Evolutionary conservation across 2,797 vertebrate genomes (phyloP).

Genomic region (Enteromius thamalakanensis): DNA sequence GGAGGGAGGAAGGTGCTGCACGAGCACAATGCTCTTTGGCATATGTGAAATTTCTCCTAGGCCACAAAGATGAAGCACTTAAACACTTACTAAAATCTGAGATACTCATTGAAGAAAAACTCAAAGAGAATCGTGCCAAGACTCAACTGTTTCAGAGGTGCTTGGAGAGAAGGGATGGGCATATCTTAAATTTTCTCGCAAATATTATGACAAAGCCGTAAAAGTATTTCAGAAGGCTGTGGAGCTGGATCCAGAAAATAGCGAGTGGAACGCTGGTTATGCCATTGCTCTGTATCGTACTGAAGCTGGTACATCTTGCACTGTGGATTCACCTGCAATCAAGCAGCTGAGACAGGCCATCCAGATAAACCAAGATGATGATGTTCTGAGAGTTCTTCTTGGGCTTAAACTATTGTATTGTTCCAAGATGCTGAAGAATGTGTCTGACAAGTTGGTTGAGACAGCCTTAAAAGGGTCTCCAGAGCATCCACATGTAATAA

Average conservation of each 20-base stretch:
- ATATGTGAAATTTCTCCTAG: slow-evolving; percentile 73
- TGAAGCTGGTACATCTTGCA: neutral
- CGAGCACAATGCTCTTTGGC: slow-evolving; percentile 70
- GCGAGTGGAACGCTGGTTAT: slow-evolving; percentile 74
- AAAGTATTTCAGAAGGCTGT: slow-evolving; percentile 77
- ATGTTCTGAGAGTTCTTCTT: slow-evolving; percentile 69
- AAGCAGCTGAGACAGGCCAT: slow-evolving; percentile 68
- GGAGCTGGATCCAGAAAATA: slow-evolving; percentile 69
- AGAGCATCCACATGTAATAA: slow-evolving; percentile 68
- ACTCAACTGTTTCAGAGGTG: slow-evolving; percentile 60
- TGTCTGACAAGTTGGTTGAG: slow-evolving; percentile 74
- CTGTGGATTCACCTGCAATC: slow-evolving; percentile 35
- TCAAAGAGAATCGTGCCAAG: slow-evolving; percentile 61
- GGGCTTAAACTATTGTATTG: slow-evolving; percentile 71
- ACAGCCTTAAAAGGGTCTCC: slow-evolving; percentile 69
- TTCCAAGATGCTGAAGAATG: neutral
- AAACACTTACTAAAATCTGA: slow-evolving; percentile 71
- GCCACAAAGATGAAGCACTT: slow-evolving; percentile 71
- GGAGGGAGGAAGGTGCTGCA: slow-evolving; percentile 44
- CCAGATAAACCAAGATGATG: slow-evolving; percentile 67
- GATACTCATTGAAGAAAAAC: slow-evolving; percentile 55
- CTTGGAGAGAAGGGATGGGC: slow-evolving; percentile 78
- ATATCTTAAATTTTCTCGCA: slow-evolving; percentile 70
- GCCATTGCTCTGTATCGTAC: slow-evolving; percentile 70
- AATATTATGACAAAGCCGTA: slow-evolving; percentile 71